Evolutionary conservation across 2,113 vertebrate species (phyloP).

Genomic region (Camelus bactrianus): DNA sequence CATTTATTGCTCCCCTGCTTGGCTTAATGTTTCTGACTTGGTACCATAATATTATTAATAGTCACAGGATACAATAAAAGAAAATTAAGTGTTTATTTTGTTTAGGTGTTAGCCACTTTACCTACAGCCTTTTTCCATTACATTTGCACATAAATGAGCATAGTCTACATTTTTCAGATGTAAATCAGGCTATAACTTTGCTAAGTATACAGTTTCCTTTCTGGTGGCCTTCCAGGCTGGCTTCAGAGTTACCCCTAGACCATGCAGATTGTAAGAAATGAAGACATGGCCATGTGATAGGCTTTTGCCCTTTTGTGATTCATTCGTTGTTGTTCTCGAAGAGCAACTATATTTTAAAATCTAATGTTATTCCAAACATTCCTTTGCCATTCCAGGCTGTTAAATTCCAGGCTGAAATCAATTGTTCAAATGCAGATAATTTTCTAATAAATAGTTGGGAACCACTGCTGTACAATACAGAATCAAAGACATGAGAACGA

Average conservation of each 20-base stretch:
- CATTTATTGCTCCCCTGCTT: slow-evolving; percentile 88
- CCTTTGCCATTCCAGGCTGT: slow-evolving; percentile 18
- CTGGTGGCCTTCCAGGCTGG: slow-evolving; percentile 78
- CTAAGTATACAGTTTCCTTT: slow-evolving; percentile 87
- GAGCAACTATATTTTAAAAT: slow-evolving; percentile 52
- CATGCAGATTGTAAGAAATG: slow-evolving; percentile 79
- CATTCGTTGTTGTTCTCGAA: slow-evolving; percentile 62
- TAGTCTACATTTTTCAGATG: slow-evolving; percentile 85
- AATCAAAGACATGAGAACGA: slow-evolving; percentile 3
- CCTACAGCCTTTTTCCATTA: slow-evolving; percentile 89
- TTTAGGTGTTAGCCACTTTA: slow-evolving; percentile 87
- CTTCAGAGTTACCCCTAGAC: slow-evolving; percentile 71
- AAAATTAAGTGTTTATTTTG: slow-evolving; percentile 91
- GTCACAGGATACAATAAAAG: slow-evolving; percentile 88
- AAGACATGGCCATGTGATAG: slow-evolving; percentile 68
- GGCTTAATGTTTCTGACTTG: slow-evolving; percentile 88
- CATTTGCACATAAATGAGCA: slow-evolving; percentile 91
- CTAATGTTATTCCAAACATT: slow-evolving; percentile 1
- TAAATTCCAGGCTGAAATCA: slow-evolving; percentile 39
- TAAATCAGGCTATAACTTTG: slow-evolving; percentile 85
- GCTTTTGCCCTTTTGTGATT: slow-evolving; percentile 56
- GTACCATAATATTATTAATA: slow-evolving; percentile 88
- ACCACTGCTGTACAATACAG: not conserved
- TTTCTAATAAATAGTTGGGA: slow-evolving; percentile 30
- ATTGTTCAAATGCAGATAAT: slow-evolving; percentile 32